phyloP scores from a whole-genome alignment of 2,888 invertebrate genomes.

The Andrena hattorfiana region DNA sequence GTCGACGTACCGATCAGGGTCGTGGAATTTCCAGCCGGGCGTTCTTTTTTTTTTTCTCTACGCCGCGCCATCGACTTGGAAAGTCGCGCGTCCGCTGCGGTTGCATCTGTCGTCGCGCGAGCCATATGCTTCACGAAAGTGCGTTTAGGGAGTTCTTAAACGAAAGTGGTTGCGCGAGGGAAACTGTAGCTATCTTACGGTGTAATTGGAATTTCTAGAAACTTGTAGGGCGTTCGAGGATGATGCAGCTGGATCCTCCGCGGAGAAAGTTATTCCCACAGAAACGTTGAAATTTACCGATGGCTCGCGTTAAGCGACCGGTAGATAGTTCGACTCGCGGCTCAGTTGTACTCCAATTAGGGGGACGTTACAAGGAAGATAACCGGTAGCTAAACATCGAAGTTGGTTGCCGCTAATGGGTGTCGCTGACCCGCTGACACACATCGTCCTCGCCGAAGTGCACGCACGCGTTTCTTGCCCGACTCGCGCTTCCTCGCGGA shows the following conservation, averaged over 20 bases:
- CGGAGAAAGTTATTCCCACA: conserved; percentile 18
- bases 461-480: conserved; percentile 63
- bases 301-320: neutral
- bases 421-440: conserved; percentile 76
- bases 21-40: neutral
- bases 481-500: conserved; percentile 33
- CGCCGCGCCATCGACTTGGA: conserved; percentile 40
- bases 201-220: neutral
- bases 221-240: neutral
- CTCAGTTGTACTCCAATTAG: conserved; percentile 32
- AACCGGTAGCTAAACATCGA: conserved; percentile 64
- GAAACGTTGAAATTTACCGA: neutral
- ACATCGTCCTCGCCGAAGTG: conserved; percentile 68
- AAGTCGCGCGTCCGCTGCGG: conserved; percentile 32
- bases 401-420: conserved; percentile 64
- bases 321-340: neutral
- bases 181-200: neutral
- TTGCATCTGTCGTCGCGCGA: conserved; percentile 25
- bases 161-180: conserved; percentile 37
- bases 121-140: conserved; percentile 35
- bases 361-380: conserved; percentile 46
- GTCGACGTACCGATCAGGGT: neutral
- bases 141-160: conserved; percentile 18
- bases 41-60: neutral
- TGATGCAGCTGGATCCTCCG: neutral